A percentile compares a stretch with the other conserved stretches of the same genome.
Evolutionary conservation across 2,113 vertebrate species (phyloP).

Genomic region (Elephantulus edwardii): DNA sequence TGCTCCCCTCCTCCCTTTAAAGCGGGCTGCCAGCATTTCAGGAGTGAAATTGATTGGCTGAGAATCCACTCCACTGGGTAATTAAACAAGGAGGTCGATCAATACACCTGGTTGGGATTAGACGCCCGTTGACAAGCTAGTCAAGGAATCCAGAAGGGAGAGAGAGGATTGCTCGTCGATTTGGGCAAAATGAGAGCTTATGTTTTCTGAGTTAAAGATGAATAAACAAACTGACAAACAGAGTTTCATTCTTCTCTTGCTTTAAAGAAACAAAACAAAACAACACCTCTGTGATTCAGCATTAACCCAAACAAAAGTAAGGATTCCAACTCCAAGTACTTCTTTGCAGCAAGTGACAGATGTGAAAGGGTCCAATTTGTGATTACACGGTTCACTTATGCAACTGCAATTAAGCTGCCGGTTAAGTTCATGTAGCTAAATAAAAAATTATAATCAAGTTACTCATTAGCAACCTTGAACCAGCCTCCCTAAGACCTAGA

Average conservation of each 20-base stretch:
- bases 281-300: slow-evolving; percentile 50
- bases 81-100: slow-evolving; percentile 72
- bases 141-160: slow-evolving; percentile 3
- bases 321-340: slow-evolving; percentile 39
- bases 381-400: slow-evolving; percentile 64
- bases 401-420: slow-evolving; percentile 70
- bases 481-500: slow-evolving; percentile 55
- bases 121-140: slow-evolving; percentile 36
- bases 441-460: slow-evolving; percentile 73
- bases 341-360: slow-evolving; percentile 53
- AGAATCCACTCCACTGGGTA: slow-evolving; percentile 62
- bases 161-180: not conserved
- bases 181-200: slow-evolving; percentile 1
- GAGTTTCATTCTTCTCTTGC: not conserved
- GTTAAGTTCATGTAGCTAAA: slow-evolving; percentile 69
- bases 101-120: slow-evolving; percentile 53
- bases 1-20: slow-evolving; percentile 39
- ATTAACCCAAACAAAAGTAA: slow-evolving; percentile 54
- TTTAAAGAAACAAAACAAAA: too few relatives aligned
- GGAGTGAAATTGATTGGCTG: slow-evolving; percentile 66
- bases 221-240: not conserved
- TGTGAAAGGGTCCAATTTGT: slow-evolving; percentile 51
- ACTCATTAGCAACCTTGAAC: slow-evolving; percentile 73
- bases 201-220: not conserved
- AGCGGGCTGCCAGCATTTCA: slow-evolving; percentile 64